phyloP scores from a whole-genome alignment of 2,113 vertebrate species.

The Kobus ellipsiprymnus region DNA sequence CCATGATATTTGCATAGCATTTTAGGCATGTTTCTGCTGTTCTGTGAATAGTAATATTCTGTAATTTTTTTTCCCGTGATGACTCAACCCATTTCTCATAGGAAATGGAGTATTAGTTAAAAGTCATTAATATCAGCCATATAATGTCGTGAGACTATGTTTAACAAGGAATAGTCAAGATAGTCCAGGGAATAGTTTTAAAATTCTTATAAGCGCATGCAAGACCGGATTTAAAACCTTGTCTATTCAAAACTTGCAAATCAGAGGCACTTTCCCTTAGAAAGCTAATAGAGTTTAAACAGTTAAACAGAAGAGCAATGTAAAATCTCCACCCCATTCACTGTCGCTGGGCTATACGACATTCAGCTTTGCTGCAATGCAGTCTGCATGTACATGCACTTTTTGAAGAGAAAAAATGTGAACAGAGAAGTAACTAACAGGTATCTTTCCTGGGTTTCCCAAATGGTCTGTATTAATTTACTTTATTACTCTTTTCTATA shows the following conservation, averaged over 20 bases:
- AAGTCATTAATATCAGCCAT: neutral
- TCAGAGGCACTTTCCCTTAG: neutral
- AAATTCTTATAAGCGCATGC: neutral
- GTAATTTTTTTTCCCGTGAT: neutral
- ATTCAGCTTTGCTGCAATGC: neutral
- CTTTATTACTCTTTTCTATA: neutral
- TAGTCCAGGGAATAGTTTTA: neutral
- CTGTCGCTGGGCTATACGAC: neutral
- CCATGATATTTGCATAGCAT: neutral
- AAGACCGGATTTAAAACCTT: neutral
- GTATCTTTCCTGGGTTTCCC: neutral
- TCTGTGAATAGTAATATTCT: neutral
- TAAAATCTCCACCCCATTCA: neutral
- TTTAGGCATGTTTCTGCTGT: neutral
- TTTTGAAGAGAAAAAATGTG: neutral
- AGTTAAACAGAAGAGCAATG: neutral
- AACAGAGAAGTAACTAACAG: neutral
- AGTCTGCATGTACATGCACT: rapidly evolving
- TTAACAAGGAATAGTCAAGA: neutral
- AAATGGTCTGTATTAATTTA: neutral
- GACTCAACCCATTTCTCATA: neutral
- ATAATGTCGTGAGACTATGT: neutral
- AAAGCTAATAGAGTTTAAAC: neutral
- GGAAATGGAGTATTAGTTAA: neutral
- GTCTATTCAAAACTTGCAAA: neutral